These are phyloP conservation scores for Gobionotothen gibberifrons DNA, from an alignment of 2,797 vertebrate genomes.

Conservation along the genomic window DNA sequence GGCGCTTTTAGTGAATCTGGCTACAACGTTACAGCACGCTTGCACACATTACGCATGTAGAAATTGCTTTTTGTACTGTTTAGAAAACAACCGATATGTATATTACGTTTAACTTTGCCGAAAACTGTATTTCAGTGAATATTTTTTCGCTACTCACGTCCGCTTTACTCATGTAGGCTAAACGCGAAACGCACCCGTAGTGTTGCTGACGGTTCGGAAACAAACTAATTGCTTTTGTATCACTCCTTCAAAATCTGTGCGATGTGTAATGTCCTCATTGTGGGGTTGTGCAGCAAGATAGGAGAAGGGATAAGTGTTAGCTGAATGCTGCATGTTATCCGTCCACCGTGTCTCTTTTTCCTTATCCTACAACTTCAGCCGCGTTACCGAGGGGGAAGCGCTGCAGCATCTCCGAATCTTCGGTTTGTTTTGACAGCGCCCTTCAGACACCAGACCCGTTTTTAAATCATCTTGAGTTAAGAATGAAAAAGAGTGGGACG, in stretches of 20 bases:
- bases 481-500: conserved; percentile 62
- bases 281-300: conserved; percentile 61
- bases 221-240: conserved; percentile 85
- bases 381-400: conserved; percentile 65
- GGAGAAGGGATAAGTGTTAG: conserved; percentile 56
- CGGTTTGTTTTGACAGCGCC: conserved; percentile 72
- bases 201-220: conserved; percentile 73
- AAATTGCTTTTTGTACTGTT: conserved; percentile 40
- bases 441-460: conserved; percentile 71
- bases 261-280: conserved; percentile 74
- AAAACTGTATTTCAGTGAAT: conserved; percentile 61
- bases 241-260: conserved; percentile 75
- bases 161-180: conserved; percentile 68
- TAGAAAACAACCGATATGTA: conserved; percentile 30
- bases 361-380: conserved; percentile 77
- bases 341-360: conserved; percentile 57
- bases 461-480: conserved; percentile 52
- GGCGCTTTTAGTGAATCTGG: conserved; percentile 81
- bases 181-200: conserved; percentile 71
- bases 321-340: conserved; percentile 71
- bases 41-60: conserved; percentile 68
- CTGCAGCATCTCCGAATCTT: conserved; percentile 76
- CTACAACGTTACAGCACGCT: conserved; percentile 71
- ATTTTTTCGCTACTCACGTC: conserved; percentile 67
- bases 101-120: conserved; percentile 54